Evolutionary conservation across 2,888 invertebrate species (phyloP), one percentile per base, ranked within the genome.

Genomic region (Lottia gigantea): DNA sequence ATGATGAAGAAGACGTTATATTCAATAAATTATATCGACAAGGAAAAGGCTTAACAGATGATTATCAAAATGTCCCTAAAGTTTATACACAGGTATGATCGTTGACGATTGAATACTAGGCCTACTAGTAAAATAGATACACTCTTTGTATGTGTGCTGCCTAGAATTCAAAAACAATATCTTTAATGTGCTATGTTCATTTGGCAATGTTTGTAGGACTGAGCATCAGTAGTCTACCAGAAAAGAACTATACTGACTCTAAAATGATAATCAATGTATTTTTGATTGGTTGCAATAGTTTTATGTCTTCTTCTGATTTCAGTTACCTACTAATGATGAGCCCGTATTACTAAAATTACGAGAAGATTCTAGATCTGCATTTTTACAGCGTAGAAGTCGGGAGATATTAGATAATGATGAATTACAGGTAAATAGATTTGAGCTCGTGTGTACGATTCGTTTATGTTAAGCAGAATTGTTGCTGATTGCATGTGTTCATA

Each of bases 341-440:
- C 90, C 93, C 8, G 75, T 96, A 4, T 91, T 93, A 1, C 93
- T 94, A 84, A 95, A 95, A 88, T 88, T 96, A 62, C 91, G 95
- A 70, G 96, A 96, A 88, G 96, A 96, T 80, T 79, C 46, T 77
- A 88, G 96, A 82, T 95, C 95, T 2, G 92, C 95, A 74, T 95
- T 96, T 86, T 89, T 97, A 64, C 95, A 96, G 88, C 92, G 94
- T 85, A 92, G 94, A 83, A 95, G 95, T 74, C 92, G 93, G 82
- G 94, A 95, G 82, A 89, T 97, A 46, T 88, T 97, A 31, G 95
- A 95, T 87, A 95, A 95, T 86, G 93, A 94, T 84, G 97, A 98
- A 88, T 88, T 97, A 67, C 89, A 90, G 84, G 89, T 90, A 79
- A 40, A 40, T 4, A 40, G 7, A 40, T 40, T 8, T 40, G 7